A percentile compares a stretch with the other conserved stretches of the same genome.
These are phyloP conservation scores for Drosophila malerkotliana DNA, from an alignment of 1,140 invertebrate species.

Conservation along the genomic window DNA sequence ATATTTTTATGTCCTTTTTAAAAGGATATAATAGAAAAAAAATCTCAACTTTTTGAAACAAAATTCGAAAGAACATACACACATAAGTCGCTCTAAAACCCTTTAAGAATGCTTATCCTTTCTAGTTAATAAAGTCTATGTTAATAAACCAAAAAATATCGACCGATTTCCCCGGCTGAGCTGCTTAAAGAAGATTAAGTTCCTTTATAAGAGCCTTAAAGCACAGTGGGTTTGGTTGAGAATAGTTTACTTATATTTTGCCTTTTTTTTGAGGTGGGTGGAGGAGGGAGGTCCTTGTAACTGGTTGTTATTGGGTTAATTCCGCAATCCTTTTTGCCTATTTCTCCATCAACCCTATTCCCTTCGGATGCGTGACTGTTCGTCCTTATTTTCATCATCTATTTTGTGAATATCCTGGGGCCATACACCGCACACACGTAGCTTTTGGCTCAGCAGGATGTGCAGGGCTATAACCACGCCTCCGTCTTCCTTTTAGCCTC, in stretches of 20 bases:
- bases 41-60: background rate
- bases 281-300: background rate
- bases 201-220: background rate
- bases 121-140: background rate
- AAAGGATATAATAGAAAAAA: background rate
- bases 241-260: background rate
- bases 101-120: background rate
- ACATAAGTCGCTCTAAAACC: background rate
- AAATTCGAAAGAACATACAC: background rate
- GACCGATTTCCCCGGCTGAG: constrained; percentile 20
- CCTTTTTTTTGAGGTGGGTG: background rate
- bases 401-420: constrained; percentile 40
- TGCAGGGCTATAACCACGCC: constrained; percentile 9
- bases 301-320: constrained; percentile 35
- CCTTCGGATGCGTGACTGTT: constrained; percentile 5
- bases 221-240: background rate
- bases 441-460: constrained; percentile 20
- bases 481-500: background rate
- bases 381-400: constrained; percentile 32
- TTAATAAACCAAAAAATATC: constrained; percentile 10
- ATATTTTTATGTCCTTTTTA: too few relatives aligned
- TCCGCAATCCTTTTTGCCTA: constrained; percentile 29
- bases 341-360: background rate
- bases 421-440: constrained; percentile 11
- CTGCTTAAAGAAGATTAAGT: constrained; percentile 12